Conservation (phyloP, 2,888 invertebrate species). For the Troides aeacus region DNA sequence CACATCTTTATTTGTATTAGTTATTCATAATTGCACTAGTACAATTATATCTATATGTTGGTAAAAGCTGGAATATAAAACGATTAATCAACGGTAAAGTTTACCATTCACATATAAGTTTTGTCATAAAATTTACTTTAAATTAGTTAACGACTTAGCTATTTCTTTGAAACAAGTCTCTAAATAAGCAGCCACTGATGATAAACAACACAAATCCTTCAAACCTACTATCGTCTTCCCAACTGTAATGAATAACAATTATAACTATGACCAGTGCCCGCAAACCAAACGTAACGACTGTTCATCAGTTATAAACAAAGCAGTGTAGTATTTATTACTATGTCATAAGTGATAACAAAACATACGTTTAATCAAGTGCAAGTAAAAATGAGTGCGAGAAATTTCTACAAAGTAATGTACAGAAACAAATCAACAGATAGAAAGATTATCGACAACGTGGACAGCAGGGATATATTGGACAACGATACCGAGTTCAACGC, state of each 20-base stretch:
- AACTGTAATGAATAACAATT: slow-evolving; percentile 35
- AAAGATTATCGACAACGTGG: slow-evolving; percentile 45
- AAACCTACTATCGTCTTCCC: slow-evolving; percentile 38
- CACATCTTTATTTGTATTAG: too few relatives aligned
- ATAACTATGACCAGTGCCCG: background rate
- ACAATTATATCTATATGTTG: too few relatives aligned
- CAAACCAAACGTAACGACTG: background rate
- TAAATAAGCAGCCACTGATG: slow-evolving; percentile 28
- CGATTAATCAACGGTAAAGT: too few relatives aligned
- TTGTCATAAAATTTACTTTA: too few relatives aligned
- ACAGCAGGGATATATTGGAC: slow-evolving; percentile 60
- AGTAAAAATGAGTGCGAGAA: slow-evolving; percentile 61
- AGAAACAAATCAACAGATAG: slow-evolving; percentile 51
- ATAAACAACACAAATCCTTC: slow-evolving; percentile 54
- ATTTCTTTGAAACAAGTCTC: too few relatives aligned
- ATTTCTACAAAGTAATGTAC: slow-evolving; percentile 69
- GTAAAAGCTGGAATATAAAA: too few relatives aligned
- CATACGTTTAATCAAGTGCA: slow-evolving; percentile 19
- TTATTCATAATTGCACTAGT: too few relatives aligned
- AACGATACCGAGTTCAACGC: slow-evolving; percentile 75
- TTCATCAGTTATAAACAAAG: slow-evolving; percentile 7
- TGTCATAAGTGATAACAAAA: slow-evolving; percentile 30
- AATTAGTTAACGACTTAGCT: too few relatives aligned
- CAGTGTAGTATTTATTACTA: slow-evolving; percentile 27
- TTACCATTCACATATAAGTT: too few relatives aligned